A percentile compares a stretch with the other conserved stretches of the same genome.
Conservation (phyloP, 2,888 invertebrate genomes). For the Calameuta pallipes region DNA sequence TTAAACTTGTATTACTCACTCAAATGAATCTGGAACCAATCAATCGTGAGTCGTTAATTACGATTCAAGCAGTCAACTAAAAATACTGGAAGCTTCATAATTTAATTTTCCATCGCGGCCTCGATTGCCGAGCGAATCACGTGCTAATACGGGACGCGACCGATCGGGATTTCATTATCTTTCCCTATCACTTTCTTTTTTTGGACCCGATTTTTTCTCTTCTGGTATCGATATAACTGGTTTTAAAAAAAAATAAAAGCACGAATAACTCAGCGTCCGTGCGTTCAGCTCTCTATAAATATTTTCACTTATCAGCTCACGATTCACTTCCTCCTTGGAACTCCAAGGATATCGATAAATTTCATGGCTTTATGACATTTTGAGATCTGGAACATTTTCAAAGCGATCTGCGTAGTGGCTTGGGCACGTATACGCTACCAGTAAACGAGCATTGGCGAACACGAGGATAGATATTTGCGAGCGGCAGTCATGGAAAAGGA, state of each 20-base stretch:
- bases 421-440: not conserved
- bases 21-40: slow-evolving; percentile 42
- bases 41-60: slow-evolving; percentile 37
- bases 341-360: not conserved
- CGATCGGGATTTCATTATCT: not conserved
- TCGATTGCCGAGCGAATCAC: not conserved
- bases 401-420: not conserved
- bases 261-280: not conserved
- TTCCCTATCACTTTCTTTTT: not conserved
- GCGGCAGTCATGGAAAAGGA: not conserved
- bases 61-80: slow-evolving; percentile 11
- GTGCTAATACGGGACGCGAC: not conserved
- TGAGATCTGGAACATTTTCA: not conserved
- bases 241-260: not conserved
- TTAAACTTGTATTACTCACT: slow-evolving; percentile 48
- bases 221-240: not conserved
- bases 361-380: not conserved
- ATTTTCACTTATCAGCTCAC: not conserved
- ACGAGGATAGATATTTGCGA: not conserved
- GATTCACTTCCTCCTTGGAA: not conserved
- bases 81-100: not conserved
- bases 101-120: not conserved
- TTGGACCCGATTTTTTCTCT: no score
- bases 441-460: not conserved
- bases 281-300: not conserved